Percentiles rank a stretch among this genome's conserved stretches.
Conservation (phyloP, 2,797 vertebrate genomes). For the Knipowitschia caucasica region DNA sequence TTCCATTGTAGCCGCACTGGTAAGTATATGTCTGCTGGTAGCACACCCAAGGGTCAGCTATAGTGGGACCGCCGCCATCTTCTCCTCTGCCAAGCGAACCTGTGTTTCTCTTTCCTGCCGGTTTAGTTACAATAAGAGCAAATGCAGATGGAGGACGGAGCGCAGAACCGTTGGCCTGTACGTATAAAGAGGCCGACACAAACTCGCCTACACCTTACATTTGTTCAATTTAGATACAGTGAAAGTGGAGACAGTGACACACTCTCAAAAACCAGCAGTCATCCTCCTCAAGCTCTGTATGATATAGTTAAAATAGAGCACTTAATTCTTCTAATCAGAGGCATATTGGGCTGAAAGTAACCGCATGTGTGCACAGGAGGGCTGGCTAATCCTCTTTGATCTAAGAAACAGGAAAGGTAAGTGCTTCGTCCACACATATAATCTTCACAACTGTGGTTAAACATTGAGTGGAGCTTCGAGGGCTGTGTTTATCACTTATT, state of each 20-base stretch:
- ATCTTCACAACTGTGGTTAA: too few relatives aligned
- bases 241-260: constrained; percentile 58
- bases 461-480: too few relatives aligned
- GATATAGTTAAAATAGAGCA: constrained; percentile 2
- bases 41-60: constrained; percentile 45
- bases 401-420: neutral
- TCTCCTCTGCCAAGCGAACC: constrained; percentile 40
- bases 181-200: constrained; percentile 57
- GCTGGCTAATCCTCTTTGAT: neutral
- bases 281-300: constrained; percentile 1
- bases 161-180: constrained; percentile 15
- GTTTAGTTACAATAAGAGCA: constrained; percentile 43
- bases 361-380: neutral
- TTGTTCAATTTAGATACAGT: constrained; percentile 60
- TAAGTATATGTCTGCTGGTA: constrained; percentile 66
- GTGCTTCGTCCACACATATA: neutral
- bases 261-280: constrained; percentile 31
- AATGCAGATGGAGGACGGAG: constrained; percentile 31
- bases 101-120: constrained; percentile 26
- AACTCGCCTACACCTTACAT: constrained; percentile 62
- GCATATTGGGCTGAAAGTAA: neutral
- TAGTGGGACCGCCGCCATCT: constrained; percentile 57
- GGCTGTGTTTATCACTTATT: too few relatives aligned
- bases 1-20: constrained; percentile 40
- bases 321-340: constrained; percentile 2